Base-by-base conservation (phyloP, 2,888 invertebrate genomes). In the Drosophila lacicola region DNA sequence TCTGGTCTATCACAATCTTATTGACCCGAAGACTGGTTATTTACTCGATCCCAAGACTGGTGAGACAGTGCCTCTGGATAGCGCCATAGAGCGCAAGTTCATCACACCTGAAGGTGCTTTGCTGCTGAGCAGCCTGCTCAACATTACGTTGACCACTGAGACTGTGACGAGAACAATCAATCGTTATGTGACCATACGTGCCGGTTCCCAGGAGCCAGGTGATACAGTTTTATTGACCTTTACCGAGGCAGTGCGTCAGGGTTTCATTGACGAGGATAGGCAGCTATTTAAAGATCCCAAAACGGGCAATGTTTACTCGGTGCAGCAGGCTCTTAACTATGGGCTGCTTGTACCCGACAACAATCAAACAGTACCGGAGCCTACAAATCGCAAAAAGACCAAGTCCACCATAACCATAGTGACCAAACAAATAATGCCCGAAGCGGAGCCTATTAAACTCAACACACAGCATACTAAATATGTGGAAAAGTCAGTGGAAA, bases 71-170 rank as follows among this genome's bases (percentile, higher is more conserved):
- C 96, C 97, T 71, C 94, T 97, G 67, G 96, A 97, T 88, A 96
- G 96, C 90, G 98, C 98, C 34, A 96, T 98, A 68, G 95, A 96
- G 91, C 95, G 95, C 63, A 96, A 96, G 88, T 94, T 97, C 84
- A 96, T 98, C 37, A 96, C 97, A 11, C 95, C 96, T 0, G 96
- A 97, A 92, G 98, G 98, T 64, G 98, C 98, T 49, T 95, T 97
- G 64, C 94, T 97, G 90, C 94, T 97, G 69, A 96, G 96, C 92
- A 97, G 97, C 85, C 93, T 98, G 57, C 93, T 98, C 57, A 97
- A 97, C 90, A 96, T 98, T 56, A 96, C 97, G 10, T 95, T 98
- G 41, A 97, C 97, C 2, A 95, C 97, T 17, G 96, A 97, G 91
- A 97, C 97, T 8, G 96, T 97, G 34, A 97, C 97, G 5, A 96